Conservation (phyloP, 2,113 vertebrate species). For the Grus americana region DNA sequence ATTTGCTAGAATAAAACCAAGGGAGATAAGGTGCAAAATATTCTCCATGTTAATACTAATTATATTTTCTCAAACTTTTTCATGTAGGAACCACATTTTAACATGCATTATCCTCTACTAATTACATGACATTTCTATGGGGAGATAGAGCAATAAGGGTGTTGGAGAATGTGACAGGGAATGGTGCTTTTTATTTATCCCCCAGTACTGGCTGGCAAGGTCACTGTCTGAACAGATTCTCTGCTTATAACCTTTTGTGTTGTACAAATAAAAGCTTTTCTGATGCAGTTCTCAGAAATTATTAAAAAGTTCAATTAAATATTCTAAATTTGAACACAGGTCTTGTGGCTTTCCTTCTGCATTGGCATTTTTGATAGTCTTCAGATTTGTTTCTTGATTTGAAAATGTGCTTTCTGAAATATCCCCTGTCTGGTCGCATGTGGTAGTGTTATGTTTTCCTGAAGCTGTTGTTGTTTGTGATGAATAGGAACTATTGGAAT, state of each 20-base stretch:
- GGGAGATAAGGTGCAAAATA: background rate
- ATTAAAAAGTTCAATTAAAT: background rate
- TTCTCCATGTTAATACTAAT: background rate
- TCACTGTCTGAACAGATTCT: background rate
- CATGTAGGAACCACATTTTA: background rate
- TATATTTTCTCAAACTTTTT: background rate
- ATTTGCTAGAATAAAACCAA: background rate
- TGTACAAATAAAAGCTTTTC: background rate
- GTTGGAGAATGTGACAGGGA: background rate
- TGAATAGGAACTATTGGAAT: conserved; percentile 27
- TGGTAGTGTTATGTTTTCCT: background rate
- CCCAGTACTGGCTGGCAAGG: background rate
- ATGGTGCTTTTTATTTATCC: background rate
- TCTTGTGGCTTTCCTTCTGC: background rate
- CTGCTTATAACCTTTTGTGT: background rate
- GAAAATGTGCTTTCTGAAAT: background rate
- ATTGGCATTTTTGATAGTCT: background rate
- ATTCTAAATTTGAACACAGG: background rate
- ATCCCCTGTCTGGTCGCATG: background rate
- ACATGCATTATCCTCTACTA: background rate
- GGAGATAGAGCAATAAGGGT: background rate
- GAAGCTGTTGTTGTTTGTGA: conserved; percentile 23
- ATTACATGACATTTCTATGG: background rate
- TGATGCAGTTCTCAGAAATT: background rate
- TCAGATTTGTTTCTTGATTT: background rate